Evolutionary conservation across 2,113 vertebrate genomes (phyloP).

Genomic region (Pterophyllum scalare): DNA sequence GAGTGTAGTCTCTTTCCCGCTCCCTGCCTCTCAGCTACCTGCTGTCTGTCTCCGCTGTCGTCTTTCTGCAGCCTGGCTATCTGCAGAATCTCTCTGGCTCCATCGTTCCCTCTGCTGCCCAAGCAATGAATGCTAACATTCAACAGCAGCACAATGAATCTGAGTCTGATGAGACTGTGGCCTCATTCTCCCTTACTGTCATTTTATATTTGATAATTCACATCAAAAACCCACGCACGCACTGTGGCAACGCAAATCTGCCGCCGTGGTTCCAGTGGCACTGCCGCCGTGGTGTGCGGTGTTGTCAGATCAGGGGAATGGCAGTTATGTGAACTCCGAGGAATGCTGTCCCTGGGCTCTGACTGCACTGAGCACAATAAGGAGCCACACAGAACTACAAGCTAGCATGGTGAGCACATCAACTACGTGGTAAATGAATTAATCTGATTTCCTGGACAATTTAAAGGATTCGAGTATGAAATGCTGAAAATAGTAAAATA

Average conservation of each 20-base stretch:
- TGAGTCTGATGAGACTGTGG: constrained; percentile 13
- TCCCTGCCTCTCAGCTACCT: constrained; percentile 45
- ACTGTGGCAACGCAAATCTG: not conserved
- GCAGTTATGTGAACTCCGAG: constrained; percentile 54
- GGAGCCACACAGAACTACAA: constrained; percentile 12
- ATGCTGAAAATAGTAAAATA: not conserved
- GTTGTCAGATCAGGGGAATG: constrained; percentile 52
- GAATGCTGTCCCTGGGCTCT: constrained; percentile 51
- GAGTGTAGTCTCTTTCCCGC: constrained; percentile 29
- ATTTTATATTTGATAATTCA: constrained; percentile 7
- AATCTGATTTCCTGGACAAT: not conserved
- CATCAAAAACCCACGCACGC: not conserved
- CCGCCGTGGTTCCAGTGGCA: not conserved
- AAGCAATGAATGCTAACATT: constrained; percentile 25
- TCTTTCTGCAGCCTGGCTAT: constrained; percentile 42
- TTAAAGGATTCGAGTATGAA: not conserved
- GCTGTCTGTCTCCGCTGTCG: constrained; percentile 38
- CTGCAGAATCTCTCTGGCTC: constrained; percentile 42
- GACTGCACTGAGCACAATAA: not conserved
- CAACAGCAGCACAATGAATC: not conserved
- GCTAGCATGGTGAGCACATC: not conserved
- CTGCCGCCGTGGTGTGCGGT: not conserved
- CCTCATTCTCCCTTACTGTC: not conserved
- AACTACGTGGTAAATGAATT: constrained; percentile 8
- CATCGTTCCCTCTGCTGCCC: constrained; percentile 1